Evolutionary conservation across 2,113 vertebrate genomes (phyloP).

Genomic region (Jaculus jaculus): DNA sequence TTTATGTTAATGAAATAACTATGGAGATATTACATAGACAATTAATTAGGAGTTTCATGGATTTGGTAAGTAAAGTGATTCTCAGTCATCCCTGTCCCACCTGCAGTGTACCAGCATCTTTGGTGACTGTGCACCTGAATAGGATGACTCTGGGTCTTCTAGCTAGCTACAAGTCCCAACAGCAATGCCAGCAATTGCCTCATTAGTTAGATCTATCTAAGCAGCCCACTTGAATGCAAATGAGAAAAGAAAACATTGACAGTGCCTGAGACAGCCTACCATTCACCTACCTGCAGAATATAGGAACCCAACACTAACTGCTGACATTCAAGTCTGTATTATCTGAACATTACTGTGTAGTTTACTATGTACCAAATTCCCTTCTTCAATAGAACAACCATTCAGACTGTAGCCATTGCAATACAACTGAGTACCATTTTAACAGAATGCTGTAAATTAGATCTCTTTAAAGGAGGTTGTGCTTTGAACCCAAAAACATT

Average conservation of each 20-base stretch:
- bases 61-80: neutral
- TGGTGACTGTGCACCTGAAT: neutral
- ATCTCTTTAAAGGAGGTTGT: conserved; percentile 29
- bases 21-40: neutral
- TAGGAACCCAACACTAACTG: neutral
- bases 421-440: conserved; percentile 14
- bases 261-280: neutral
- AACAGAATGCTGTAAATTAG: conserved; percentile 14
- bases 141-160: neutral
- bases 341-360: neutral
- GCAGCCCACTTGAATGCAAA: neutral
- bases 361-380: conserved; percentile 4
- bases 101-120: neutral
- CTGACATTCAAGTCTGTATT: neutral
- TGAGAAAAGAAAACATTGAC: neutral
- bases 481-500: conserved; percentile 42
- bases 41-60: neutral
- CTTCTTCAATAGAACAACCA: neutral
- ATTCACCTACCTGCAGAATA: neutral
- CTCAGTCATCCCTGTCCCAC: neutral
- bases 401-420: neutral
- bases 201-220: neutral
- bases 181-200: neutral
- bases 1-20: conserved; percentile 7
- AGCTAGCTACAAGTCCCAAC: neutral